Base-by-base conservation (phyloP, 2,113 vertebrate species). In the Ictidomys tridecemlineatus region DNA sequence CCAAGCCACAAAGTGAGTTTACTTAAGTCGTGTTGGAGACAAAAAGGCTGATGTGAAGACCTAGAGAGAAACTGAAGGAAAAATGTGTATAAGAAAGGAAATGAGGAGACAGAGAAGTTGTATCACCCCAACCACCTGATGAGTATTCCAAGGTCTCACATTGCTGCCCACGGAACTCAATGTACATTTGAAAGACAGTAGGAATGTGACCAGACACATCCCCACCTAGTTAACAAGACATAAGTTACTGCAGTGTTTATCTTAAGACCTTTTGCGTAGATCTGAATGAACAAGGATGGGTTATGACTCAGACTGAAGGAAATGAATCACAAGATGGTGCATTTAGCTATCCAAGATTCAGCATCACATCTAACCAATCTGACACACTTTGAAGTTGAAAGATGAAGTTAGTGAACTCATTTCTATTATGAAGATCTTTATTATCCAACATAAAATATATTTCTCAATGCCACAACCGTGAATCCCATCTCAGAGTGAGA, bases 241-340 rank as follows among this genome's bases (percentile, higher is more conserved):
- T 32, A 48, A 20, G 37, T 90, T 74, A 85, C 79, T 96, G 92
- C 9, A 37, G 89, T 97, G 91, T 95, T 80, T 73, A 91, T 96
- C 95, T 92, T 93, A 63, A 95, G 94, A 91, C 13, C 22, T 95
- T 90, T 89, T 85, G 92, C 86, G 63, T 93, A 79, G 65, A 72
- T 34, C 82, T 91, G 89, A 17, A 96, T 84, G 90, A 96, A 84
- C 79, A 96, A 97, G 95, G 69, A 95, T 12, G 96, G 96, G 48
- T 96, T 95, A 94, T 98, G 98, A 98, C 94, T 98, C 98, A 98
- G 85, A 70, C 76, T 85, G 53, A 93, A 97, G 98, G 98, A 98
- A 98, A 96, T 98, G 98, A 98, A 94, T 98, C 98, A 98, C 2
- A 20, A 77, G 96, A 89, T 42, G 78, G 85, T 91, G 58, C 77